Evolutionary conservation across 2,888 invertebrate genomes (phyloP).

Genomic region (Stegana nigrithorax): DNA sequence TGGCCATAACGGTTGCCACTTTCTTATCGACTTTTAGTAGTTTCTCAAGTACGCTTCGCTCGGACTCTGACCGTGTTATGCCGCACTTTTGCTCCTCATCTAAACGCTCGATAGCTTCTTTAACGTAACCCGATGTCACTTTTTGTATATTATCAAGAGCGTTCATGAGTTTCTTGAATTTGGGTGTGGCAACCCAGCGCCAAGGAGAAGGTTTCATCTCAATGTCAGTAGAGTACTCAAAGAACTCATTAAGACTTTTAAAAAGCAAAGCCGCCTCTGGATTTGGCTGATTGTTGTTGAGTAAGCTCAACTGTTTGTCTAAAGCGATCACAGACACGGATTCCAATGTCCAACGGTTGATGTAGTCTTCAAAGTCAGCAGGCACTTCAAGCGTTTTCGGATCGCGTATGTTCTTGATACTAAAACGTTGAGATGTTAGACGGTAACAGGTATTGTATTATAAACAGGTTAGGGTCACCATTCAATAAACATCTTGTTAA

Average conservation of each 20-base stretch:
- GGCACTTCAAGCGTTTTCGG: conserved; percentile 63
- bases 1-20: conserved; percentile 75
- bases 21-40: conserved; percentile 73
- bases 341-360: conserved; percentile 74
- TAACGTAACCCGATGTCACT: conserved; percentile 56
- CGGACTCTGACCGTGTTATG: conserved; percentile 58
- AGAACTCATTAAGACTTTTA: conserved; percentile 27
- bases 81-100: conserved; percentile 19
- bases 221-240: conserved; percentile 34
- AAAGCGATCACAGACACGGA: conserved; percentile 69
- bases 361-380: conserved; percentile 69
- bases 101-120: conserved; percentile 58
- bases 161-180: conserved; percentile 46
- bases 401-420: conserved; percentile 63
- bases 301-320: conserved; percentile 61
- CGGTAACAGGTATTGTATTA: too few relatives aligned
- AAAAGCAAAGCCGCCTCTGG: conserved; percentile 41
- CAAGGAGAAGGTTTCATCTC: conserved; percentile 53
- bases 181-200: conserved; percentile 43
- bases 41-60: conserved; percentile 74
- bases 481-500: conserved; percentile 63
- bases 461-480: conserved; percentile 28
- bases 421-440: too few relatives aligned
- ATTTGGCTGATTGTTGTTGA: conserved; percentile 39
- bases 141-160: conserved; percentile 47